Conservation (phyloP, 2,113 vertebrate genomes). For the Pyrgilauda ruficollis region DNA sequence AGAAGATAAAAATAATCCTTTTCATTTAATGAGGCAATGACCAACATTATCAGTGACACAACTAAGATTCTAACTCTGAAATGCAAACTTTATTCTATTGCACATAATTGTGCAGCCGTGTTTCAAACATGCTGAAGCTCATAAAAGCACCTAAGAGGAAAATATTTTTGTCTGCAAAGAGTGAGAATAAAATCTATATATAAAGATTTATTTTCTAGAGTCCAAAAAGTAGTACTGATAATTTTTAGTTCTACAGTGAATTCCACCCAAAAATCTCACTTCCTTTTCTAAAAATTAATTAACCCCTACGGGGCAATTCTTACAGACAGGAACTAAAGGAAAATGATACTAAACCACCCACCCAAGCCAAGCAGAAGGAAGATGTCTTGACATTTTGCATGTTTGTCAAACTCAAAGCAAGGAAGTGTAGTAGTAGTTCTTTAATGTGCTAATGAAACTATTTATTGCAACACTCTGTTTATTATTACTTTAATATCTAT, state of each 20-base stretch:
- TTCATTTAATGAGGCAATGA: slow-evolving; percentile 10
- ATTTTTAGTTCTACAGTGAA: neutral
- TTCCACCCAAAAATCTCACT: neutral
- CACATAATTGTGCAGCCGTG: neutral
- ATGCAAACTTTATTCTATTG: neutral
- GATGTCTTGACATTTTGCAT: neutral
- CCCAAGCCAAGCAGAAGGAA: neutral
- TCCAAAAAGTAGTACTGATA: neutral
- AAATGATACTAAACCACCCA: neutral
- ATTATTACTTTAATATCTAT: neutral
- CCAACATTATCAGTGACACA: neutral
- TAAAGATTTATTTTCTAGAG: neutral
- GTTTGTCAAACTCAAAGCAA: neutral
- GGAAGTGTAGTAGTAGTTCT: neutral
- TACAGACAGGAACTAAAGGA: neutral
- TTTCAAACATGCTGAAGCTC: neutral
- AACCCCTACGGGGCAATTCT: neutral
- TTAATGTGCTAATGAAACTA: neutral
- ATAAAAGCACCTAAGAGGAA: neutral
- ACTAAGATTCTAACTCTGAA: neutral
- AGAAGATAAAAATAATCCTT: slow-evolving; percentile 26
- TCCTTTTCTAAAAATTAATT: neutral
- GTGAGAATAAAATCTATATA: neutral
- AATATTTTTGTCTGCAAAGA: neutral
- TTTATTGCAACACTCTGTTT: neutral